Evolutionary conservation across 2,888 invertebrate species (phyloP).

Genomic region (Drosophila formosana): DNA sequence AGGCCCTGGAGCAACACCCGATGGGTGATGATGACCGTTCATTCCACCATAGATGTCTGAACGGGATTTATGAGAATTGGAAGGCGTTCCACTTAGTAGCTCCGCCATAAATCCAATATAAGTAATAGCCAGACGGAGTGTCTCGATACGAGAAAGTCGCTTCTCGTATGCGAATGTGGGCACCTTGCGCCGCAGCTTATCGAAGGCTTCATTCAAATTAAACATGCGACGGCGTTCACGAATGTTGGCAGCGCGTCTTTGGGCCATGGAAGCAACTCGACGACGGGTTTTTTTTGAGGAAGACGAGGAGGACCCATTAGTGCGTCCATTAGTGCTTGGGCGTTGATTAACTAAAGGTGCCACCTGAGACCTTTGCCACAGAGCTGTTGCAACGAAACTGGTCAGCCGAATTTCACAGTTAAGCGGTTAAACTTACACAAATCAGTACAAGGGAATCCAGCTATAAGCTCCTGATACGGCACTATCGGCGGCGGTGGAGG

Average conservation of each 20-base stretch:
- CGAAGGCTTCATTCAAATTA: conserved; percentile 98
- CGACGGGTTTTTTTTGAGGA: conserved; percentile 92
- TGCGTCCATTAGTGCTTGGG: conserved; percentile 67
- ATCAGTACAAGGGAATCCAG: conserved; percentile 89
- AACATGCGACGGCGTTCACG: conserved; percentile 97
- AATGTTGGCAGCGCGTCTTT: conserved; percentile 96
- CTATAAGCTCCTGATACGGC: conserved; percentile 90
- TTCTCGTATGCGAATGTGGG: conserved; percentile 99
- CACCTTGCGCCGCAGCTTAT: conserved; percentile 94
- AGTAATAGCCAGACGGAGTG: conserved; percentile 96
- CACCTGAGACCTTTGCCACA: conserved; percentile 87
- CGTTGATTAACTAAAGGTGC: conserved; percentile 85
- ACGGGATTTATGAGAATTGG: conserved; percentile 83
- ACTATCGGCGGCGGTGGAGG: conserved; percentile 87
- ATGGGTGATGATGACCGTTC: conserved; percentile 83
- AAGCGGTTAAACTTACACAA: conserved; percentile 84
- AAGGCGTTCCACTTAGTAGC: conserved; percentile 89
- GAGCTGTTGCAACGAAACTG: conserved; percentile 70
- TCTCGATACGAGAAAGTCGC: conserved; percentile 97
- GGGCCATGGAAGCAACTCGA: conserved; percentile 95
- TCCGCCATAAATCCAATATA: conserved; percentile 99
- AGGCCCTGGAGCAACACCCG: conserved; percentile 31
- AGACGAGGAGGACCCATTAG: conserved; percentile 73
- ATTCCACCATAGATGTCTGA: conserved; percentile 83
- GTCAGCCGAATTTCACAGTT: background rate